Evolutionary conservation across 2,888 invertebrate genomes (phyloP).

Genomic region (Steinernema hermaphroditum): DNA sequence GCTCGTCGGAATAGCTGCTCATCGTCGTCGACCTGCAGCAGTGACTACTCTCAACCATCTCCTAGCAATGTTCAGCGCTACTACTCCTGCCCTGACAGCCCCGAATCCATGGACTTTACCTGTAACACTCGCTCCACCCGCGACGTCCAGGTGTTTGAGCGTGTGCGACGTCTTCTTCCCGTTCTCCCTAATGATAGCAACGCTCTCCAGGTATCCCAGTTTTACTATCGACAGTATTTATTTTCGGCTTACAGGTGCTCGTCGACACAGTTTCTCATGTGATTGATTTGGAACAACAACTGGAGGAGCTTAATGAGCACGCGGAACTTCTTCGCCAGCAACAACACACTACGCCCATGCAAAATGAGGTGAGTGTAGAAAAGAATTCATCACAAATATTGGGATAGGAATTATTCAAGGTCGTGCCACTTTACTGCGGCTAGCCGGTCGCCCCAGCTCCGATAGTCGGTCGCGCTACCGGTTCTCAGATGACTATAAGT

Average conservation of each 20-base stretch:
- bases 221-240: no score
- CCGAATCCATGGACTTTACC: conserved; percentile 3
- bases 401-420: not conserved
- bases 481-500: conserved; percentile 5
- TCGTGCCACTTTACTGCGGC: conserved; percentile 12
- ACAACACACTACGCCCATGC: not conserved
- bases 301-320: conserved; percentile 23
- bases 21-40: conserved; percentile 15
- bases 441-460: not conserved
- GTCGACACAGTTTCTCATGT: conserved; percentile 23
- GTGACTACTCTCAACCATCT: conserved; percentile 9
- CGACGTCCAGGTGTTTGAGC: conserved; percentile 16
- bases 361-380: conserved; percentile 3
- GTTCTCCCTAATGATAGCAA: conserved; percentile 19
- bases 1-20: conserved; percentile 14
- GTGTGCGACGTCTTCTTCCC: conserved; percentile 1
- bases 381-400: conserved; percentile 1
- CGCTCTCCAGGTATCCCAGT: conserved; percentile 9
- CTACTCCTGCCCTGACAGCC: not conserved
- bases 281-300: conserved; percentile 19
- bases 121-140: not conserved
- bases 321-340: conserved; percentile 16
- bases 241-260: not conserved
- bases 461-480: conserved; percentile 17
- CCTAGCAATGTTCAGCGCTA: not conserved